Evolutionary conservation across 2,797 vertebrate species (phyloP).

Genomic region (Anguilla anguilla): DNA sequence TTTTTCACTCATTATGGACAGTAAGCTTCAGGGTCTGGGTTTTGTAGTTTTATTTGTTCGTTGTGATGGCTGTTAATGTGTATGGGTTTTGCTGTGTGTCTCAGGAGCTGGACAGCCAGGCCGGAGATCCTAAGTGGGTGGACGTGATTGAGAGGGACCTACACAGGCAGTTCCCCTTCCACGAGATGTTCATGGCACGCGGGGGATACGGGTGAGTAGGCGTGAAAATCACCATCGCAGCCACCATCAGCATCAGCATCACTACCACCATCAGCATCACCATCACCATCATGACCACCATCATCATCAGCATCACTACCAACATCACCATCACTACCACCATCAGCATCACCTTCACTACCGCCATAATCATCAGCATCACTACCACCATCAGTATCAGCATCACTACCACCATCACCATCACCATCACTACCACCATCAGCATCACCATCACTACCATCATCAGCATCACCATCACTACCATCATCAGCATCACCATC

Average conservation of each 20-base stretch:
- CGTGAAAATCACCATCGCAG: background rate
- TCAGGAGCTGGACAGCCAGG: constrained; percentile 83
- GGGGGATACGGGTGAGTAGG: constrained; percentile 88
- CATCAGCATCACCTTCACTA: too few relatives aligned
- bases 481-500: too few relatives aligned
- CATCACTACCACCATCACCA: background rate
- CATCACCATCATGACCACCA: too few relatives aligned
- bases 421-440: background rate
- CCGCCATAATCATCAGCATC: background rate
- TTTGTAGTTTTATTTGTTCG: background rate
- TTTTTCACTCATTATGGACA: too few relatives aligned
- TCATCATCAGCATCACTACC: too few relatives aligned
- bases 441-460: background rate
- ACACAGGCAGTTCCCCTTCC: constrained; percentile 97
- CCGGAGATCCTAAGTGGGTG: constrained; percentile 91
- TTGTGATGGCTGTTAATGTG: background rate
- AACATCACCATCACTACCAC: too few relatives aligned
- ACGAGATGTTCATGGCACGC: constrained; percentile 95
- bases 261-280: too few relatives aligned
- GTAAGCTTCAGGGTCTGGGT: background rate
- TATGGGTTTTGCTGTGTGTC: background rate
- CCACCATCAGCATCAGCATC: too few relatives aligned
- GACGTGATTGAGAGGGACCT: constrained; percentile 94
- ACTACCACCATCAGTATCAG: background rate
- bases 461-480: too few relatives aligned